Evolutionary conservation across 2,113 vertebrate genomes (phyloP), one percentile per base, ranked within the genome.

Genomic region (Ellobius talpinus): DNA sequence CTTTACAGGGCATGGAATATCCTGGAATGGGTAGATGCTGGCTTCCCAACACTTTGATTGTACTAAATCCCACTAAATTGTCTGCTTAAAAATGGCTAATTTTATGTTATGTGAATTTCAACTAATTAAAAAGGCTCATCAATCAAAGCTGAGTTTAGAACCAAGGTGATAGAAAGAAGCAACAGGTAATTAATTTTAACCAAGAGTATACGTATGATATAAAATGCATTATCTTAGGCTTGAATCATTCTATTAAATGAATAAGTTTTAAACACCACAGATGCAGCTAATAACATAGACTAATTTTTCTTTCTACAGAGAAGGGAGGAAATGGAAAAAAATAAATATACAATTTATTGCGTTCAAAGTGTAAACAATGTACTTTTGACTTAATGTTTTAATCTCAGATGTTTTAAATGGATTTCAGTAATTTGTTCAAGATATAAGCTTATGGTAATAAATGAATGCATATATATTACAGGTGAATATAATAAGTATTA

Each of bases 291-390:
- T 95, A 97, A 95, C 88, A 97, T 88, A 95, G 92, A 95, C 70
- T 96, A 98, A 97, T 97, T 87, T 97, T 96, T 72, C 91, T 95
- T 90, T 97, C 78, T 98, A 93, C 92, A 97, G 96, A 98, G 95
- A 98, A 95, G 42, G 92, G 82, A 98, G 97, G 98, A 98, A 98
- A 98, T 93, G 95, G 90, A 97, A 98, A 89, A 89, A 92, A n/a
- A 47, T 92, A 97, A 93, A 82, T 96, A 10, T 39, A 31, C 85
- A 91, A 91, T 73, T 86, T 96, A 97, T 90, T 97, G 31, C 29
- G 85, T 96, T 96, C 12, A 77, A 90, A 96, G 86, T 14, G 77
- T 91, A 17, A 87, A 42, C 78, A 93, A 39, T 94, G 12, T 50
- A 36, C 0, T 93, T 86, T 42, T 17, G 97, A 91, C 7, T 24